A percentile compares a stretch with the other conserved stretches of the same genome.
phyloP scores from a whole-genome alignment of 2,888 invertebrate genomes.

The Noctuana brunneofusca region DNA sequence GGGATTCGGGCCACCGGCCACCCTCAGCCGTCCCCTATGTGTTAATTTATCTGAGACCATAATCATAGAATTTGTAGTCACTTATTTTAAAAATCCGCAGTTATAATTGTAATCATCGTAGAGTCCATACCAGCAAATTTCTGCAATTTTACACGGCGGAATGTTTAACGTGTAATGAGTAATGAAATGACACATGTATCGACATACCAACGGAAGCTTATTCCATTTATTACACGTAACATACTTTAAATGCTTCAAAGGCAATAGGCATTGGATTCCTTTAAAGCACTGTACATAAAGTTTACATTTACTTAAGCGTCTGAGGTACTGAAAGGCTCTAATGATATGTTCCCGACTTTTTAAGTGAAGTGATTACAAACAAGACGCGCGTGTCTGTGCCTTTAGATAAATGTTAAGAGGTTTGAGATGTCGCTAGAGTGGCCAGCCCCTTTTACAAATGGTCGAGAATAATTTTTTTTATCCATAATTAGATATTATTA shows the following conservation, averaged over 20 bases:
- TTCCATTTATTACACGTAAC: constrained; percentile 13
- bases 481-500: not conserved
- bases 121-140: not conserved
- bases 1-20: no score
- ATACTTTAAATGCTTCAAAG: constrained; percentile 17
- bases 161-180: constrained; percentile 11
- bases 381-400: constrained; percentile 51
- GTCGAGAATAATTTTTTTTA: not conserved
- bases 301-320: constrained; percentile 27
- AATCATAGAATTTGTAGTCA: not conserved
- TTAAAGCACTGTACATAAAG: not conserved
- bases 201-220: constrained; percentile 23
- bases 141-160: constrained; percentile 15
- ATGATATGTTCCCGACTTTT: constrained; percentile 53
- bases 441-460: constrained; percentile 37
- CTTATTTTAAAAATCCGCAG: constrained; percentile 3
- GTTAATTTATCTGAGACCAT: not conserved
- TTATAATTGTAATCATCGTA: constrained; percentile 10
- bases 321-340: constrained; percentile 49
- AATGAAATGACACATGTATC: constrained; percentile 11
- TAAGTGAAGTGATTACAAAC: constrained; percentile 55
- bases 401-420: constrained; percentile 63
- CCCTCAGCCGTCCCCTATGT: not conserved
- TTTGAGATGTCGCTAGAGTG: constrained; percentile 46
- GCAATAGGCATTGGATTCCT: constrained; percentile 18